phyloP scores from a whole-genome alignment of 2,797 vertebrate species.

The Molothrus aeneus region DNA sequence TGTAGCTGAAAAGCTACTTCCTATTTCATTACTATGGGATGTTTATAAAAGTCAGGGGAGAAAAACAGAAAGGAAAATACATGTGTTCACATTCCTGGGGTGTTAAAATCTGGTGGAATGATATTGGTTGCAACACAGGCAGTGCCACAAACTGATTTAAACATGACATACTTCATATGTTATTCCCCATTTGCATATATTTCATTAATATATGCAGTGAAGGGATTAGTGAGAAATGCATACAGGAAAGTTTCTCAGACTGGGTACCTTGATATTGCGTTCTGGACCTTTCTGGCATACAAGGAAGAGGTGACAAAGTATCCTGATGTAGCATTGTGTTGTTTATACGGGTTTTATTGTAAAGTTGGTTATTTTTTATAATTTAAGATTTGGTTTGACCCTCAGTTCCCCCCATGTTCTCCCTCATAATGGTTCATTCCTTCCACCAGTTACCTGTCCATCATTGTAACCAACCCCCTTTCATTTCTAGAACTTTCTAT shows the following conservation, averaged over 20 bases:
- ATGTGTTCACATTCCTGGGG: not conserved
- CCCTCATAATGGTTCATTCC: too few species aligned
- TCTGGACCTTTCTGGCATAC: not conserved
- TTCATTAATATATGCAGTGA: not conserved
- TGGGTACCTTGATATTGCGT: not conserved
- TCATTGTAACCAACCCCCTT: too few species aligned
- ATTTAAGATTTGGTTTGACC: too few species aligned
- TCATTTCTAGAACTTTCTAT: too few species aligned
- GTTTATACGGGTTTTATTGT: too few species aligned
- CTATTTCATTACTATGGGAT: not conserved
- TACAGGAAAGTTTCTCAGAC: not conserved
- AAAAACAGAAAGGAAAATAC: not conserved
- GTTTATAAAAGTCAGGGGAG: not conserved
- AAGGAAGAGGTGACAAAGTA: not conserved
- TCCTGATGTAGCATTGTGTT: too few species aligned
- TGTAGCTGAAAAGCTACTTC: not conserved
- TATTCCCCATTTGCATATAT: not conserved
- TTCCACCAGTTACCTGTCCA: too few species aligned
- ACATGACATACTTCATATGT: not conserved
- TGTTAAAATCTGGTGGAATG: not conserved
- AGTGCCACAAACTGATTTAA: not conserved
- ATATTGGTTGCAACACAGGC: not conserved
- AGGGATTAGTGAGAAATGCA: not conserved
- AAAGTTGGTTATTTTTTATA: too few species aligned
- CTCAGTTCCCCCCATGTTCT: too few species aligned